Evolutionary conservation across 2,113 vertebrate genomes (phyloP), one percentile per base, ranked within the genome.

Genomic region (Hystrix brachyura): DNA sequence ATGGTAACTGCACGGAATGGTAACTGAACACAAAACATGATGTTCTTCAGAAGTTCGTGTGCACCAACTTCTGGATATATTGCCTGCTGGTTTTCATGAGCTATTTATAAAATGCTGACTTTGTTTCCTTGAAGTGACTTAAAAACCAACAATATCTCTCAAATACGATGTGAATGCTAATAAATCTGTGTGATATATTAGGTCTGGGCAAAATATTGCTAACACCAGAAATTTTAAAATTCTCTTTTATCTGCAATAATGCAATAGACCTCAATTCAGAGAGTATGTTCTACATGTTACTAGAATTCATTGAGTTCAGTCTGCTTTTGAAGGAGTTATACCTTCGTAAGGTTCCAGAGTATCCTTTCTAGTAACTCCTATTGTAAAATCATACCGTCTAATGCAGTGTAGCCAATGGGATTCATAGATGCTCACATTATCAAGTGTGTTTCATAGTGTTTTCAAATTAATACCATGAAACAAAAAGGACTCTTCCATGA

Each of bases 391-490:
- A 94, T 88, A 7, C 23, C 90, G 88, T 59, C 72, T 82, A 95
- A 89, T 89, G n/a, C 46, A 93, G 1, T 55, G 0, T 59, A 88
- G 69, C 85, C 21, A 57, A 12, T 78, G 27, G 79, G 43, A 87
- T 93, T 96, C 93, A 89, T 72, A 96, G 94, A 95, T 84, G 53
- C 7, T 81, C 80, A 78, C 1, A 55, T 93, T 96, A 94, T 94
- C 65, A 91, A 65, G 59, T 43, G 38, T 59, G 48, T 84, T 94
- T 90, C 48, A 84, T 67, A 55, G 69, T 76, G 53, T 59, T 82
- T 96, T 71, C 80, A 93, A 95, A 94, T 97, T 62, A 96, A 94
- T 55, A 87, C 48, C n/a, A 82, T 62, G 71, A 92, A 93, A 90
- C 46, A 89, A 43, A 89, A 29, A 89, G 18, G 9, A 91, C 57